Evolutionary conservation across 1,140 invertebrate genomes (phyloP).

Genomic region (Trichoplusia ni): DNA sequence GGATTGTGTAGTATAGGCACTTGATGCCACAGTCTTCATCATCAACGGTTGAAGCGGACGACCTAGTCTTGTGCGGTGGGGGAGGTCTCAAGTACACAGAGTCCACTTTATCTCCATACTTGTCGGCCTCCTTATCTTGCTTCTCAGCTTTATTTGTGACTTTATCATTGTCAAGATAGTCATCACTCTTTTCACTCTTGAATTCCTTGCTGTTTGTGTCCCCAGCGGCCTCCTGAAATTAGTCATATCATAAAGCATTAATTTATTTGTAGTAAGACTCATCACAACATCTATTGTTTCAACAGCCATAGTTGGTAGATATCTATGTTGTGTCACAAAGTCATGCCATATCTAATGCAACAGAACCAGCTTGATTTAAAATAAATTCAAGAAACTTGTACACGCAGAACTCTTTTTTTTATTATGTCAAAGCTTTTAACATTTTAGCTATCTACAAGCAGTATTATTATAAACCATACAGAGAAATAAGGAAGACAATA

Average conservation of each 20-base stretch:
- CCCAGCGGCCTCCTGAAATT: conserved; percentile 56
- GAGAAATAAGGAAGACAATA: background rate
- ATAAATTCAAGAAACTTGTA: no score
- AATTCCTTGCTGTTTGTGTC: conserved; percentile 45
- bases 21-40: conserved; percentile 74
- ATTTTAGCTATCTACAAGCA: no score
- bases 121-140: conserved; percentile 43
- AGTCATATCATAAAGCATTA: no score
- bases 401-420: no score
- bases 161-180: conserved; percentile 51
- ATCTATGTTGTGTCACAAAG: no score
- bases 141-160: conserved; percentile 41
- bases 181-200: conserved; percentile 36
- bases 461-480: no score
- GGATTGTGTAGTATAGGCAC: conserved; percentile 74
- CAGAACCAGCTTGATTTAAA: no score
- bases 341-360: no score
- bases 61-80: conserved; percentile 55
- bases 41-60: conserved; percentile 52
- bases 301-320: no score
- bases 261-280: no score
- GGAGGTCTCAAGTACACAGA: conserved; percentile 66
- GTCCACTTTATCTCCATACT: conserved; percentile 61
- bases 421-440: no score
- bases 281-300: no score